Percentiles rank a stretch among this genome's conserved stretches.
Conservation (phyloP, 2,888 invertebrate genomes). For the Lycaena phlaeas region DNA sequence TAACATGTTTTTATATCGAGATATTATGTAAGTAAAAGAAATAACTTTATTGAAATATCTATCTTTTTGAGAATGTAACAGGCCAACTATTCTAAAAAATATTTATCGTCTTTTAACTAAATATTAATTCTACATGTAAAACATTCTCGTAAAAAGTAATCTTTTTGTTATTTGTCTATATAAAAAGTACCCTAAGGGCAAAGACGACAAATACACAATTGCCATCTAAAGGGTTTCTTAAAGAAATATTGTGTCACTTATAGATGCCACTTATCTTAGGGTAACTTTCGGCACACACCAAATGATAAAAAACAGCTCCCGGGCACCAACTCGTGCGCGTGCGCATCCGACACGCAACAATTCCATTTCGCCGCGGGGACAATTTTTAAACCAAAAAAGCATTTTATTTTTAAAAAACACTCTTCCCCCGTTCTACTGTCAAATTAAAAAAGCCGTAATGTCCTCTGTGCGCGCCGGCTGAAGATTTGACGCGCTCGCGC, state of each 20-base stretch:
- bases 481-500: constrained; percentile 72
- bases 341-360: constrained; percentile 73
- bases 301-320: constrained; percentile 64
- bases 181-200: constrained; percentile 10
- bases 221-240: constrained; percentile 19
- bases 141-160: too few relatives aligned
- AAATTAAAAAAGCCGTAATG: constrained; percentile 66
- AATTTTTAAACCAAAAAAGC: constrained; percentile 60
- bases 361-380: constrained; percentile 64
- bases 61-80: too few relatives aligned
- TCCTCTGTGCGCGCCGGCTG: constrained; percentile 67
- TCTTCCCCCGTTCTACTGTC: constrained; percentile 51
- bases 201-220: constrained; percentile 4
- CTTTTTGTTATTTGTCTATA: background rate
- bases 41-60: too few relatives aligned
- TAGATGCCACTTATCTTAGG: constrained; percentile 15
- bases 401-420: constrained; percentile 66
- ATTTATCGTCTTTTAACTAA: too few relatives aligned
- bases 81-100: too few relatives aligned
- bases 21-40: too few relatives aligned
- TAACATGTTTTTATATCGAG: too few relatives aligned
- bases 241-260: constrained; percentile 18
- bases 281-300: constrained; percentile 49
- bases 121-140: too few relatives aligned
- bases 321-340: constrained; percentile 65